Evolutionary conservation across 2,888 invertebrate genomes (phyloP).

Genomic region (Acleris holmiana): DNA sequence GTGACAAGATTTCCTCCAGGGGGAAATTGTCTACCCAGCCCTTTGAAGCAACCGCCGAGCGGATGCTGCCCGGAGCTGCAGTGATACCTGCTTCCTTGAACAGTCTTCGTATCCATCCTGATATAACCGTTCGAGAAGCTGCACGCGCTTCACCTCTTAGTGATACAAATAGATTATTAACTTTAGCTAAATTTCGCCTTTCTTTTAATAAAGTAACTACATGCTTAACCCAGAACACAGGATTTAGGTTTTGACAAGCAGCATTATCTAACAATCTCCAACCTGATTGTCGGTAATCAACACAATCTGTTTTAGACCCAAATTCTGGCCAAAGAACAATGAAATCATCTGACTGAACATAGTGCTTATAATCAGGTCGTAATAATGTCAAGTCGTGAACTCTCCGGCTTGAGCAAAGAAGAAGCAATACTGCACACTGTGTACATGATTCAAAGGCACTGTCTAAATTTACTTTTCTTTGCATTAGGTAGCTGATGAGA

Average conservation of each 20-base stretch:
- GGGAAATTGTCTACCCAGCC: slow-evolving; percentile 13
- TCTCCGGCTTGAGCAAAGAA: slow-evolving; percentile 35
- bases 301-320: slow-evolving; percentile 26
- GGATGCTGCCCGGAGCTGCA: slow-evolving; percentile 17
- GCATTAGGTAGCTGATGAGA: slow-evolving; percentile 7
- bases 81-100: slow-evolving; percentile 8
- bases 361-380: slow-evolving; percentile 1
- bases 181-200: background rate
- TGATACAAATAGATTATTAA: background rate
- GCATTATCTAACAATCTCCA: slow-evolving; percentile 6
- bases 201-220: no score
- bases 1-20: slow-evolving; percentile 24
- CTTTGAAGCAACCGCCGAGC: slow-evolving; percentile 13
- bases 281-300: slow-evolving; percentile 17
- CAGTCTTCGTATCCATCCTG: slow-evolving; percentile 10
- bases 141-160: background rate
- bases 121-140: slow-evolving; percentile 9
- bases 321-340: slow-evolving; percentile 19
- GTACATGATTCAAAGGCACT: slow-evolving; percentile 19
- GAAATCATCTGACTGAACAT: background rate
- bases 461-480: background rate
- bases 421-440: slow-evolving; percentile 20
- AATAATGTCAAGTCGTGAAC: slow-evolving; percentile 37
- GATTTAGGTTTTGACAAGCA: background rate
- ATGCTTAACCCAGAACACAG: no score